Conservation (phyloP, 2,113 vertebrate genomes). For the Apodemus speciosus region DNA sequence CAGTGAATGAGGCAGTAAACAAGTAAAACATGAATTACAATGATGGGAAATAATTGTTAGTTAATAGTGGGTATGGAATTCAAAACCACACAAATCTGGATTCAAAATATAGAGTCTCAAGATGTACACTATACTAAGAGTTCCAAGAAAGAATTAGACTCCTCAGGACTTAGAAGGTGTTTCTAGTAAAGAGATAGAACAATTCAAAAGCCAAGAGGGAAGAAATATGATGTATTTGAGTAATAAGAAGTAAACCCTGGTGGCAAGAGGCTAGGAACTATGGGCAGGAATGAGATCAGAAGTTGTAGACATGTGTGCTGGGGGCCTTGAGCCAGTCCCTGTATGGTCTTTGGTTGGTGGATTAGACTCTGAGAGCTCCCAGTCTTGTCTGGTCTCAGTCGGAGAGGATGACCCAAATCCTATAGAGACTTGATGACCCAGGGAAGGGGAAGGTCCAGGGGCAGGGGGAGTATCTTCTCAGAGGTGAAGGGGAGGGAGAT, state of each 20-base stretch:
- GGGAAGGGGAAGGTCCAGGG: too few species aligned
- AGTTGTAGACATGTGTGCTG: not conserved
- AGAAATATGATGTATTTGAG: not conserved
- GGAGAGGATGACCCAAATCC: too few species aligned
- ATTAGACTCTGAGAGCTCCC: too few species aligned
- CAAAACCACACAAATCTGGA: not conserved
- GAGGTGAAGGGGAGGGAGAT: too few species aligned
- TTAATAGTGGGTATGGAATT: not conserved
- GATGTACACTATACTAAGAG: not conserved
- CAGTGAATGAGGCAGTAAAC: not conserved
- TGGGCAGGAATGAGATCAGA: not conserved
- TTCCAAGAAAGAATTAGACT: conserved; percentile 12
- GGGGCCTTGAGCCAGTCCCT: too few species aligned
- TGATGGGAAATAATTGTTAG: not conserved
- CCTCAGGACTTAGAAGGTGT: not conserved
- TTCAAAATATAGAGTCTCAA: not conserved
- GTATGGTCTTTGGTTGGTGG: too few species aligned
- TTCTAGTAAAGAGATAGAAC: not conserved
- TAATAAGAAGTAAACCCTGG: not conserved
- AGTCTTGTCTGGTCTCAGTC: too few species aligned
- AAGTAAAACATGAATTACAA: conserved; percentile 18
- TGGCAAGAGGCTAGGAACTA: not conserved
- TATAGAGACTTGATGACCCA: too few species aligned
- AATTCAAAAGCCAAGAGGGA: not conserved
- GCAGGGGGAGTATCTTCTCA: too few species aligned